Evolutionary conservation across 2,797 vertebrate genomes (phyloP), one percentile per base, ranked within the genome.

Genomic region (Oophaga sylvatica): DNA sequence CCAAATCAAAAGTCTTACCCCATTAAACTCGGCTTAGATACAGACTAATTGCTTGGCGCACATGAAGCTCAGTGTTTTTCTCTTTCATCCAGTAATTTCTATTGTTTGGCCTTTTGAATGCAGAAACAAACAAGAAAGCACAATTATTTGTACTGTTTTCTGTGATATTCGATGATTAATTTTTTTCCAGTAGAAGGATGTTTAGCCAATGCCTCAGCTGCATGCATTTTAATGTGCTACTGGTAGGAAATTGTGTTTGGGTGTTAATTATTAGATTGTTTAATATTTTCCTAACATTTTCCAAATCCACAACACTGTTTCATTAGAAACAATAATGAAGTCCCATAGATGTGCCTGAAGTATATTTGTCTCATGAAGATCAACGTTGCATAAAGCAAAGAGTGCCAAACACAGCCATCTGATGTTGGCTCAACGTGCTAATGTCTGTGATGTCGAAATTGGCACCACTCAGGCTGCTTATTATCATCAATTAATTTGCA

Each of bases 401-500:
- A 65, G 82, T 80, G 87, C 87, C 87, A 88, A 81, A 71, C 26
- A 56, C 82, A 73, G 82, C 87, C 87, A 88, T 88, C 87, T 88
- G 87, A 88, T 88, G 87, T 88, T 85, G 87, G 87, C 87, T 88
- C 63, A 71, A 73, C 45, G 63, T 63, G 83, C 59, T 88, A 88
- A 85, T 83, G 81, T 88, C 82, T 88, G 53, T 88, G 87, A 88
- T 88, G 82, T 85, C 78, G 80, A 88, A 88, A 88, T 71, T 88
- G 87, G 87, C 87, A 88, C 82, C 75, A 71, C 87, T 85, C 87
- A 88, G 59, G 76, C 65, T 81, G 83, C 82, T 88, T 88, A 88
- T 88, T 88, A 88, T 79, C 87, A 80, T 88, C 87, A 88, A 84
- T 88, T 88, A 88, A 88, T 84, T 88, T 88, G 87, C 82, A 88